Evolutionary conservation across 2,797 vertebrate genomes (phyloP).

Genomic region (Spheniscus humboldti): DNA sequence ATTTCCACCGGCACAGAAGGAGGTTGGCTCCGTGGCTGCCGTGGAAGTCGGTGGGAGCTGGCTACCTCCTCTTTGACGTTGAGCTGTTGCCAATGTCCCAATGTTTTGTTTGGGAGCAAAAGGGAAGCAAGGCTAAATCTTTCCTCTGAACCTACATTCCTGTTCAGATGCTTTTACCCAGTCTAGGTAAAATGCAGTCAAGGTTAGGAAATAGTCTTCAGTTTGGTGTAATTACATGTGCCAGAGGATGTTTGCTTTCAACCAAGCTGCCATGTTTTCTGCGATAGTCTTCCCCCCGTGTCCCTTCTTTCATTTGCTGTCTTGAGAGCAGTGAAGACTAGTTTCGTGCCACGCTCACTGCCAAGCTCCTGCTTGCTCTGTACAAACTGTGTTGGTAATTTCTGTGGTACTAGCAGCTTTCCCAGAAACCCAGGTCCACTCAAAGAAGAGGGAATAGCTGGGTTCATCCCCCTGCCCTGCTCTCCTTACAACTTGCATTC

Average conservation of each 20-base stretch:
- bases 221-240: not conserved
- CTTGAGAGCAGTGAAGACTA: not conserved
- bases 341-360: accelerated
- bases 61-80: accelerated
- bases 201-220: not conserved
- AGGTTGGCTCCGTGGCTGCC: accelerated
- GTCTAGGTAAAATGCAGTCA: not conserved
- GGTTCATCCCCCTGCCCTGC: not conserved
- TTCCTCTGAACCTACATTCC: not conserved
- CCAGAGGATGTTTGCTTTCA: not conserved
- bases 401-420: not conserved
- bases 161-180: not conserved
- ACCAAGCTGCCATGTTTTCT: not conserved
- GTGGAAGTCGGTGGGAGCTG: not conserved
- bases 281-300: not conserved
- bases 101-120: not conserved
- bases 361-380: not conserved
- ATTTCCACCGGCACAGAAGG: not conserved
- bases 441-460: not conserved
- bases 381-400: not conserved
- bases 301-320: not conserved
- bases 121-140: not conserved
- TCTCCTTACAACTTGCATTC: not conserved
- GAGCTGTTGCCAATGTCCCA: not conserved
- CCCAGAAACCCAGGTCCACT: not conserved